A percentile compares a stretch with the other conserved stretches of the same genome.
Evolutionary conservation across 2,888 invertebrate genomes (phyloP).

Genomic region (Agrotis ipsilon): DNA sequence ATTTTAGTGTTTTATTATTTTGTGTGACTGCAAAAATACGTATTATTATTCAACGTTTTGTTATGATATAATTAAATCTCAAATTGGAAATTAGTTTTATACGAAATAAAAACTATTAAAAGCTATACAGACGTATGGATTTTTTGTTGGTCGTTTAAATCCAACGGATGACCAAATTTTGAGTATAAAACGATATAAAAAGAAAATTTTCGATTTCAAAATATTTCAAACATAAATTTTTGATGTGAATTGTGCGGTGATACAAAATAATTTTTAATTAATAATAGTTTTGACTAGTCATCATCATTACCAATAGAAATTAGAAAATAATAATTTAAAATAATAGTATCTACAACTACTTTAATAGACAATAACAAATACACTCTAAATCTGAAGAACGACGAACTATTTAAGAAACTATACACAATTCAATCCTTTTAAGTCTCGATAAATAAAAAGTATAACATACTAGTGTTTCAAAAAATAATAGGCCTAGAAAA

Average conservation of each 20-base stretch:
- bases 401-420: constrained; percentile 3
- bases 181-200: no score
- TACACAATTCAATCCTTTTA: no score
- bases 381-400: constrained; percentile 21
- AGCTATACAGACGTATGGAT: no score
- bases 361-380: constrained; percentile 61
- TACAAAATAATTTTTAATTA: background rate
- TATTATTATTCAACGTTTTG: background rate
- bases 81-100: no score
- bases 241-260: background rate
- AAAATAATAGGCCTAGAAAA: no score
- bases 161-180: no score
- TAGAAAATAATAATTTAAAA: constrained; percentile 27
- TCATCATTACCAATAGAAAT: constrained; percentile 22
- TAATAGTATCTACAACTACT: constrained; percentile 35
- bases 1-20: constrained; percentile 16
- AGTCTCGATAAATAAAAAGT: no score
- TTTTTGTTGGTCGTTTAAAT: no score
- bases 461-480: background rate
- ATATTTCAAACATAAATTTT: background rate
- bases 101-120: no score
- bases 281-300: constrained; percentile 65
- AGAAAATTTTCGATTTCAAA: no score
- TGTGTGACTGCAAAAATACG: constrained; percentile 19
- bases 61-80: background rate